Evolutionary conservation across 1,140 invertebrate species (phyloP).

Genomic region (Apolygus lucorum): DNA sequence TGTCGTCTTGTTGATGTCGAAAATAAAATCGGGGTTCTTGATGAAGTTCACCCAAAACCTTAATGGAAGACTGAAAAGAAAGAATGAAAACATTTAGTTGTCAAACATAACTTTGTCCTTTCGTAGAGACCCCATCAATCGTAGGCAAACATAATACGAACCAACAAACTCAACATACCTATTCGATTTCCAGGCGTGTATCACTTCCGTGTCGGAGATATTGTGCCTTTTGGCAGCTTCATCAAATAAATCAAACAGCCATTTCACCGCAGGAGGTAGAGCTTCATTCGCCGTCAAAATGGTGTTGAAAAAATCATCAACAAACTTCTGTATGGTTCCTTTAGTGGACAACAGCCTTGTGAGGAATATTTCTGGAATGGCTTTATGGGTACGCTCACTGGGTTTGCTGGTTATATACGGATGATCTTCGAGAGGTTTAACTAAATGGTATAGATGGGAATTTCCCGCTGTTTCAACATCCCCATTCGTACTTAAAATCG

Average conservation of each 20-base stretch:
- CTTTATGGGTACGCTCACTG: constrained; percentile 73
- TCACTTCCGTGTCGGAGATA: constrained; percentile 78
- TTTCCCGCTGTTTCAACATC: constrained; percentile 62
- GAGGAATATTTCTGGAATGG: constrained; percentile 91
- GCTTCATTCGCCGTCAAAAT: constrained; percentile 81
- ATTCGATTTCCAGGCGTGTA: constrained; percentile 95
- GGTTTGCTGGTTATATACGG: constrained; percentile 46
- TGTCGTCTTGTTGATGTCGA: constrained; percentile 88
- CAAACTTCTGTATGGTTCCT: constrained; percentile 92
- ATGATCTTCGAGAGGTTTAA: constrained; percentile 69
- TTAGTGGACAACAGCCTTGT: constrained; percentile 87
- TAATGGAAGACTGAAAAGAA: constrained; percentile 64
- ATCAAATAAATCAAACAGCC: constrained; percentile 90
- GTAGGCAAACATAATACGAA: neutral
- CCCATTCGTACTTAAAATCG: constrained; percentile 64
- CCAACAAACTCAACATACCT: constrained; percentile 38
- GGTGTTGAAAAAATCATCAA: constrained; percentile 87
- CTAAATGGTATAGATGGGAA: constrained; percentile 69
- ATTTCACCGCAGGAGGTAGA: constrained; percentile 87
- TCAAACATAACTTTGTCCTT: too few relatives aligned
- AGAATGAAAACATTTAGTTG: constrained; percentile 16
- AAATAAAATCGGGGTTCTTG: constrained; percentile 94
- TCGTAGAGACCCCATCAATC: neutral
- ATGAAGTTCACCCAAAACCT: constrained; percentile 97
- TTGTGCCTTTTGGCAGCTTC: constrained; percentile 76